phyloP scores from a whole-genome alignment of 1,140 invertebrate genomes.

The Bombus difficillimus region DNA sequence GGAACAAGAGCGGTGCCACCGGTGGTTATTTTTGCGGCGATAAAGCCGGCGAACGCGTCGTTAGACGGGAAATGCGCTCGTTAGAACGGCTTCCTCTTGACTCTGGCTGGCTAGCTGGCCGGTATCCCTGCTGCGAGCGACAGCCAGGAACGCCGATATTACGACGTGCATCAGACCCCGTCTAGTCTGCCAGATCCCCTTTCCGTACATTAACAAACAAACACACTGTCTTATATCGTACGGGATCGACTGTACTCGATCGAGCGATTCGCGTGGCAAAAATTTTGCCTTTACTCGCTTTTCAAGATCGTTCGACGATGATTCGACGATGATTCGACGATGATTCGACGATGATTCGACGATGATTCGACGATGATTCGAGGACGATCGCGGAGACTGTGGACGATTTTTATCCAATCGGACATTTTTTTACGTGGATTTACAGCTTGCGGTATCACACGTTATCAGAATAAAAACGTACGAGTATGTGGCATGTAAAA shows the following conservation, averaged over 20 bases:
- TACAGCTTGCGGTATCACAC: no score
- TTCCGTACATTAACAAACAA: conserved; percentile 45
- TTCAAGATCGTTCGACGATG: no score
- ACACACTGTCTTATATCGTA: conserved; percentile 27
- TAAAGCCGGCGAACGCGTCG: conserved; percentile 38
- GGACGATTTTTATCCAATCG: no score
- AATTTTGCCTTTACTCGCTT: no score
- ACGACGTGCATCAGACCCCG: conserved; percentile 20
- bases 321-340: no score
- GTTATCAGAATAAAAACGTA: no score
- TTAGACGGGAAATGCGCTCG: conserved; percentile 51
- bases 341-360: no score
- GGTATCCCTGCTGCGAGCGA: conserved; percentile 22
- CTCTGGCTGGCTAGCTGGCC: conserved; percentile 10
- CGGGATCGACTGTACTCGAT: conserved; percentile 23
- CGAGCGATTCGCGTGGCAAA: conserved; percentile 1
- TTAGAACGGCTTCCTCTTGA: conserved; percentile 51
- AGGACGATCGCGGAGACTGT: no score
- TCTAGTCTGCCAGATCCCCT: background rate
- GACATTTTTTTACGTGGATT: no score
- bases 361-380: no score
- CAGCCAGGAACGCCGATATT: conserved; percentile 40
- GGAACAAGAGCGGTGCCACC: background rate
- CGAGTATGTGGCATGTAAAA: no score
- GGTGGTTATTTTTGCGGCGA: conserved; percentile 37